Conservation (phyloP, 2,113 vertebrate genomes). For the Neotragus pygmaeus region DNA sequence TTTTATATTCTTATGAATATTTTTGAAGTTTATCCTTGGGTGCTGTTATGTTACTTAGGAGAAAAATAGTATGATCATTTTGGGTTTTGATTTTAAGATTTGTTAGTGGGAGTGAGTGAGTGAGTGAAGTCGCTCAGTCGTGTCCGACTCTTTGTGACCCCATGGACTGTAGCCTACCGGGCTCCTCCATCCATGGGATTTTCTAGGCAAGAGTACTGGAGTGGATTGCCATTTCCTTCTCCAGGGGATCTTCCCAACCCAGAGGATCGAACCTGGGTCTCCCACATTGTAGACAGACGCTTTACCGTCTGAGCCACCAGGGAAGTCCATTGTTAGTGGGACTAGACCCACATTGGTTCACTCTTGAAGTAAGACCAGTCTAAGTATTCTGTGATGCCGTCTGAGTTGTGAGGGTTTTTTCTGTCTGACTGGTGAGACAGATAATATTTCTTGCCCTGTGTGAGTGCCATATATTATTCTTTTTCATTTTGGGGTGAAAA, state of each 20-base stretch:
- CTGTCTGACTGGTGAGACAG: neutral
- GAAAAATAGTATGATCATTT: neutral
- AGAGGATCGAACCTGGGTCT: too few relatives aligned
- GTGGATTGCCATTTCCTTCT: too few relatives aligned
- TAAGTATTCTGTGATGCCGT: neutral
- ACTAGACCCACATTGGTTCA: neutral
- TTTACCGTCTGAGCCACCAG: too few relatives aligned
- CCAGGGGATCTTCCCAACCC: too few relatives aligned
- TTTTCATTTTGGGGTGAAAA: neutral
- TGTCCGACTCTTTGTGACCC: too few relatives aligned
- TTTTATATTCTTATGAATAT: neutral
- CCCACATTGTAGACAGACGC: too few relatives aligned
- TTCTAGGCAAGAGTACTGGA: too few relatives aligned
- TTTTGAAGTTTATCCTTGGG: neutral
- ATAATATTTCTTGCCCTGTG: neutral
- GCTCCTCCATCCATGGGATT: too few relatives aligned
- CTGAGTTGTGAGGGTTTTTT: neutral
- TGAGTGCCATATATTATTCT: neutral
- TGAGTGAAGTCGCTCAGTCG: too few relatives aligned
- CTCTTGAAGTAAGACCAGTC: neutral
- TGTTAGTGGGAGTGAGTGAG: neutral
- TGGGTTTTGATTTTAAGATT: neutral
- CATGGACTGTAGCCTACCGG: too few relatives aligned
- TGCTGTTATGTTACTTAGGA: neutral
- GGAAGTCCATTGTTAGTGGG: neutral